Evolutionary conservation across 2,113 vertebrate genomes (phyloP).

Genomic region (Tonatia bakeri): DNA sequence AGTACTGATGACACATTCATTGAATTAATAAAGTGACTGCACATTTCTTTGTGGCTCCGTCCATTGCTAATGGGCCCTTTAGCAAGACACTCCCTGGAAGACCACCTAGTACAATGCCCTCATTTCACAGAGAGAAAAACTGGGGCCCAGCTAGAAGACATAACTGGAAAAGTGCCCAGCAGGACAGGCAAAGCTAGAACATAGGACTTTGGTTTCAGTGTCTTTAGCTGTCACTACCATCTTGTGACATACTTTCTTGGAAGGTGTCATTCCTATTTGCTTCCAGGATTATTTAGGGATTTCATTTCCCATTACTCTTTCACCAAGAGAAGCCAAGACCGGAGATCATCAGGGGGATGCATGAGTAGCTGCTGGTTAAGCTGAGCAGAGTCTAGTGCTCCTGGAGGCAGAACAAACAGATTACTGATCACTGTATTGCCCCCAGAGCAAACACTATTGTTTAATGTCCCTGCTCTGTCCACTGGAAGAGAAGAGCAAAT

Average conservation of each 20-base stretch:
- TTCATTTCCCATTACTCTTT: neutral
- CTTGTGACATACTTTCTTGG: neutral
- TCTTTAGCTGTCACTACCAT: neutral
- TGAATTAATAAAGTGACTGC: neutral
- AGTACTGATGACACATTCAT: neutral
- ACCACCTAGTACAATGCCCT: neutral
- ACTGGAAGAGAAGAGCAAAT: constrained; percentile 45
- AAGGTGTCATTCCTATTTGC: neutral
- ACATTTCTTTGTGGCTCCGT: neutral
- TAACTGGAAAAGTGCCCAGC: neutral
- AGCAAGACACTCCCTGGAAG: neutral
- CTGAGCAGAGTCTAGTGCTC: constrained; percentile 46
- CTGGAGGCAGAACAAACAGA: constrained; percentile 47
- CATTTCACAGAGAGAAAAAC: neutral
- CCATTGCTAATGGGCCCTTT: neutral
- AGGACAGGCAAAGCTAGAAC: neutral
- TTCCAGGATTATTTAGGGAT: neutral
- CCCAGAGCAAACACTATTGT: neutral
- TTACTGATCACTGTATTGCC: neutral
- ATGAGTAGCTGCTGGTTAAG: neutral
- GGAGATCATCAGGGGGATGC: neutral
- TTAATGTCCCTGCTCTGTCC: constrained; percentile 46
- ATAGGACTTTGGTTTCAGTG: neutral
- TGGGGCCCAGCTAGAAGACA: neutral
- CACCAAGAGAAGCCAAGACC: neutral